Conservation (phyloP, 2,797 vertebrate genomes). For the Propithecus perrieri region DNA sequence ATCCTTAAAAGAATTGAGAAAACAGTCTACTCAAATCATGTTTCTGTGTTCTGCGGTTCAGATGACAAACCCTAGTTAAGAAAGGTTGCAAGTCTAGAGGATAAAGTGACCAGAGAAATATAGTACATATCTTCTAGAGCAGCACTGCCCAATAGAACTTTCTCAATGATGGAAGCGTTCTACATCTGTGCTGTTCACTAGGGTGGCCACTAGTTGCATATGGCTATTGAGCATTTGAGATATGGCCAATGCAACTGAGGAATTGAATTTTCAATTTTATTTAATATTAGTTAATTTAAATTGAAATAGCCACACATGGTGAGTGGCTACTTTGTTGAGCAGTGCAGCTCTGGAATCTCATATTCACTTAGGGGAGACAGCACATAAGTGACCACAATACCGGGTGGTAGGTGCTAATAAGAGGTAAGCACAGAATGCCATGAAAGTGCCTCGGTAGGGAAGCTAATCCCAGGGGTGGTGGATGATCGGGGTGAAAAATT, state of each 20-base stretch:
- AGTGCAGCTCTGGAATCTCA: background rate
- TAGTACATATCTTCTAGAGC: background rate
- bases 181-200: background rate
- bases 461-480: background rate
- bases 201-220: background rate
- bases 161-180: background rate
- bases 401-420: background rate
- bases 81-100: background rate
- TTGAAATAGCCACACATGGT: background rate
- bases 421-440: background rate
- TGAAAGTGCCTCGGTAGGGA: background rate
- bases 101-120: background rate
- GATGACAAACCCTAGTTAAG: background rate
- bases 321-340: background rate
- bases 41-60: background rate
- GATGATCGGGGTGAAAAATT: background rate
- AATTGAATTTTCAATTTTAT: background rate
- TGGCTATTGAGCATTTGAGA: background rate
- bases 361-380: background rate
- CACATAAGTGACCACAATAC: background rate
- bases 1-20: background rate
- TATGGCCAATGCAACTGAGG: background rate
- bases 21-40: background rate
- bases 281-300: conserved; percentile 2
- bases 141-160: background rate